These are phyloP conservation scores for Chromobotia macracanthus DNA, from an alignment of 2,797 vertebrate genomes.

Conservation along the genomic window DNA sequence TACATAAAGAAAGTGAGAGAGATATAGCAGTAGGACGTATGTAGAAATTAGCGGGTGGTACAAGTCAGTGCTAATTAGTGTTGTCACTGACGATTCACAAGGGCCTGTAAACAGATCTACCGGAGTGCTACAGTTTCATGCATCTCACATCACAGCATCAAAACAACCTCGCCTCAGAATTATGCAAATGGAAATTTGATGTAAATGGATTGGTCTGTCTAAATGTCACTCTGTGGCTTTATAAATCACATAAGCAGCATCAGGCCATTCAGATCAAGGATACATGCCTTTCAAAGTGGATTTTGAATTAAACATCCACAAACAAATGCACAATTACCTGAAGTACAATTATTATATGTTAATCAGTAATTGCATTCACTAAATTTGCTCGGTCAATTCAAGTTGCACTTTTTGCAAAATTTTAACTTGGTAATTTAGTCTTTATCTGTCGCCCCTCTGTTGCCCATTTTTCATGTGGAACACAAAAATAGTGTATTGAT, in stretches of 20 bases:
- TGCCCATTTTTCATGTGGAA: too few species aligned
- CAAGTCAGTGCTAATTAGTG: slow-evolving; percentile 48
- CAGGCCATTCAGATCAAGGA: neutral
- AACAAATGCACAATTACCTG: too few species aligned
- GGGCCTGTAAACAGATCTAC: slow-evolving; percentile 33
- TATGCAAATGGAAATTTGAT: slow-evolving; percentile 23
- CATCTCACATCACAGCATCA: slow-evolving; percentile 2
- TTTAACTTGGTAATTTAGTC: too few species aligned
- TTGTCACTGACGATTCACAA: slow-evolving; percentile 46
- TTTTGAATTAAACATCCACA: neutral
- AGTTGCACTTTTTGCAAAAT: too few species aligned
- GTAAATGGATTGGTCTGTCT: slow-evolving; percentile 35
- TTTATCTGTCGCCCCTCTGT: too few species aligned
- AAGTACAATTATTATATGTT: neutral
- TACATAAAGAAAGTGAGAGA: slow-evolving; percentile 32
- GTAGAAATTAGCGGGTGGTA: slow-evolving; percentile 37
- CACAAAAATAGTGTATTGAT: too few species aligned
- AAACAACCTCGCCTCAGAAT: slow-evolving; percentile 11
- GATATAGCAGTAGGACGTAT: slow-evolving; percentile 25
- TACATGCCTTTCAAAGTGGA: neutral
- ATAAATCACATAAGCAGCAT: neutral
- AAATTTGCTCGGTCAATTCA: neutral
- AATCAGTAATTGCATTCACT: neutral
- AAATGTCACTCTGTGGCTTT: slow-evolving; percentile 43
- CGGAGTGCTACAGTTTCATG: slow-evolving; percentile 15